A percentile compares a stretch with the other conserved stretches of the same genome.
These are phyloP conservation scores for Smutsia gigantea DNA, from an alignment of 2,797 vertebrate species.

Conservation along the genomic window DNA sequence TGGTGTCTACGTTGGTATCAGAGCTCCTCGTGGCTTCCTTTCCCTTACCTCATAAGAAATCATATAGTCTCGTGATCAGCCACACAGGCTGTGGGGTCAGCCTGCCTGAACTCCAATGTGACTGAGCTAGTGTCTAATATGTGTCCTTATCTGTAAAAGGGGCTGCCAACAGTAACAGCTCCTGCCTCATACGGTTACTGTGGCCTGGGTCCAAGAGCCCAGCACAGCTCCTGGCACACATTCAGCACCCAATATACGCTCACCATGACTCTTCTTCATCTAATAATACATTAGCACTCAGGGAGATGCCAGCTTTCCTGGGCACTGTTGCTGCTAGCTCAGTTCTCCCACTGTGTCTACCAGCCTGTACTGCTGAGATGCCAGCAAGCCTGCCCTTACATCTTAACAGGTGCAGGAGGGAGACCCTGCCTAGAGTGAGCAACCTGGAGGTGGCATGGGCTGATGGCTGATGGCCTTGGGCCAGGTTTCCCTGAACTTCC, in stretches of 20 bases:
- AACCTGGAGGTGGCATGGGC: not conserved
- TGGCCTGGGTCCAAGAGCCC: not conserved
- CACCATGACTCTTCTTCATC: not conserved
- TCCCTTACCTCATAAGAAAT: not conserved
- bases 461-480: not conserved
- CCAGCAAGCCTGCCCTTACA: not conserved
- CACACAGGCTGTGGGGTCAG: not conserved
- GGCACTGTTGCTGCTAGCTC: not conserved
- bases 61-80: not conserved
- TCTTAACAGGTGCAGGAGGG: not conserved
- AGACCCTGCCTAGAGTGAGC: not conserved
- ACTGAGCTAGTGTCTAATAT: not conserved
- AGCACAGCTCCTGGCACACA: not conserved
- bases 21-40: not conserved
- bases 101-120: not conserved
- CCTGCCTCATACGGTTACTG: not conserved
- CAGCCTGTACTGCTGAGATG: not conserved
- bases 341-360: not conserved
- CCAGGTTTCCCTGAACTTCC: not conserved
- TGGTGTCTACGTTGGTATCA: not conserved
- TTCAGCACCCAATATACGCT: not conserved
- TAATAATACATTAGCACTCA: no score
- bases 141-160: not conserved
- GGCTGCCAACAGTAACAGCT: accelerated
- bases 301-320: not conserved